These are phyloP conservation scores for Pseudococcus longispinus DNA, from an alignment of 2,888 invertebrate genomes.

Conservation along the genomic window DNA sequence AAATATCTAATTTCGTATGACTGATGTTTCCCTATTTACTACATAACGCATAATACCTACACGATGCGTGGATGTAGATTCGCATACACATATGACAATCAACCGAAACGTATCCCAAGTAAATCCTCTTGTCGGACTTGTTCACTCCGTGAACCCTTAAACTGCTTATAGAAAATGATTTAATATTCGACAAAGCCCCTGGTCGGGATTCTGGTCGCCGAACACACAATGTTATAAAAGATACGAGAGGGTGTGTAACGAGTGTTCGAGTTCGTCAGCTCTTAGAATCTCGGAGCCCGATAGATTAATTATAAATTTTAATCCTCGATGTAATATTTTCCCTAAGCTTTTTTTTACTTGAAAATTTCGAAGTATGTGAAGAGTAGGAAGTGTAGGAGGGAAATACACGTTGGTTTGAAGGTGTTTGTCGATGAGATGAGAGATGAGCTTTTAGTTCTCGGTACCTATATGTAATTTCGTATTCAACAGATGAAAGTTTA, in stretches of 20 bases:
- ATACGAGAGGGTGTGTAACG: neutral
- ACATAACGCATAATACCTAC: neutral
- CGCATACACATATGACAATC: slow-evolving; percentile 19
- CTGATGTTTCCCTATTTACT: neutral
- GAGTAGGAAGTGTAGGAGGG: neutral
- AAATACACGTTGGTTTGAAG: neutral
- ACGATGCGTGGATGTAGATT: neutral
- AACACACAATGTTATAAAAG: neutral
- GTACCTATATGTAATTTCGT: neutral
- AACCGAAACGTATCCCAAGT: slow-evolving; percentile 24
- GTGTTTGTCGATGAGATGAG: neutral
- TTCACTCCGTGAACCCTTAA: slow-evolving; percentile 14
- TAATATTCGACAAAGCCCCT: slow-evolving; percentile 14
- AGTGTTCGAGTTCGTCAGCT: neutral
- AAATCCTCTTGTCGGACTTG: slow-evolving; percentile 19
- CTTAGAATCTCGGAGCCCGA: neutral
- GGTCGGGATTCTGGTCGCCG: no score
- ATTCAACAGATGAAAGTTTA: slow-evolving; percentile 42
- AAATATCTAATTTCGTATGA: slow-evolving; percentile 9
- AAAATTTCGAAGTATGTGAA: neutral
- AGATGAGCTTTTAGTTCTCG: neutral
- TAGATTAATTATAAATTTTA: slow-evolving; percentile 3
- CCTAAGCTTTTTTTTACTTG: neutral
- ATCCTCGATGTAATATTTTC: neutral
- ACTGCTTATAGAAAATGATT: slow-evolving; percentile 30